phyloP scores from a whole-genome alignment of 2,797 vertebrate species.

The Enteromius viviparus region DNA sequence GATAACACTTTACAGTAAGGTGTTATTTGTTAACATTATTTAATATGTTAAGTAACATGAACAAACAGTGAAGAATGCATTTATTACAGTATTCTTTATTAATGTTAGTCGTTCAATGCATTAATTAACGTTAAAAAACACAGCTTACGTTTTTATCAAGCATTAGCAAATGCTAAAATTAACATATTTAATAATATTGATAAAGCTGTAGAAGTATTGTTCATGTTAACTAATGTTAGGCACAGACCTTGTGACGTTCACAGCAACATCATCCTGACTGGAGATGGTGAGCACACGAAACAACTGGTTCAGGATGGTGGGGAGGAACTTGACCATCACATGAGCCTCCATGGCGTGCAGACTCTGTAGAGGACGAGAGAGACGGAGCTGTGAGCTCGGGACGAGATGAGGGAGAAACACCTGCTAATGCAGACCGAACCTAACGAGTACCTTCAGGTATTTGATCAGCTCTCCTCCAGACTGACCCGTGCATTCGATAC shows the following conservation, averaged over 20 bases:
- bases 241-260: conserved; percentile 91
- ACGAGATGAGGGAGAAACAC: background rate
- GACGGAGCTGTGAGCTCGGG: background rate
- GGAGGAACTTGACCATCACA: conserved; percentile 96
- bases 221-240: too few species aligned
- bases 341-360: conserved; percentile 96
- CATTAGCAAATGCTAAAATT: too few species aligned
- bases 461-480: conserved; percentile 92
- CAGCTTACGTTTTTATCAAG: too few species aligned
- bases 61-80: too few species aligned
- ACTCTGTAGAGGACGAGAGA: conserved; percentile 75
- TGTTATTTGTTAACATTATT: too few species aligned
- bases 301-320: conserved; percentile 93
- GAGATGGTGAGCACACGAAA: conserved; percentile 91
- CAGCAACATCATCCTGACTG: conserved; percentile 89
- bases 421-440: conserved; percentile 4
- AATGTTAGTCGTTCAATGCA: too few species aligned
- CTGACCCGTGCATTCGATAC: conserved; percentile 83
- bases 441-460: conserved; percentile 90
- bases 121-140: too few species aligned
- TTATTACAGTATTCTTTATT: too few species aligned
- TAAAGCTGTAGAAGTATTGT: too few species aligned
- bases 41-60: too few species aligned
- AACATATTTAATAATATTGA: too few species aligned
- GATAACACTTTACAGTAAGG: too few species aligned